Base-by-base conservation (phyloP, 2,888 invertebrate species). In the Ectemnius lituratus region DNA sequence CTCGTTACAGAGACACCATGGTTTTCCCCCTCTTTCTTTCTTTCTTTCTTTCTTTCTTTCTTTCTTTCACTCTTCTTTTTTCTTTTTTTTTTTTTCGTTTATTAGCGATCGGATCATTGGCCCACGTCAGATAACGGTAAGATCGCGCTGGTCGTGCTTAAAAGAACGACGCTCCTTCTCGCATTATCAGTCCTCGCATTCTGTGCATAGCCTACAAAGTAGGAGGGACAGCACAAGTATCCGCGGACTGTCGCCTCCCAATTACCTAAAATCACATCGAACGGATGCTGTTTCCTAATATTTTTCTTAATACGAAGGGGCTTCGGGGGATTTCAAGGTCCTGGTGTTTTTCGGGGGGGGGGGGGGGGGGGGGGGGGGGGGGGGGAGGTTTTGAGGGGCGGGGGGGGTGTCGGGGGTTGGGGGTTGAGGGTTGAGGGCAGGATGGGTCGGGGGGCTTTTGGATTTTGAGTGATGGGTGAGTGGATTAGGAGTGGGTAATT, bases 231-330 rank as follows among this genome's bases (percentile, higher is more conserved):
- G 78, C 82, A 80, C 81, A 79, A 67, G 68, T 73, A 82, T 79
- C 69, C 80, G 82, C 81, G 70, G 78, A 68, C 83, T 83, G 81
- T 82, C 85, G 71, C 76, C 84, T 82, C 87, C 84, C 84, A 88
- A 78, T 83, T 87, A 88, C 80, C 89, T 89, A 88, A 87, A 88
- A 84, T 89, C 87, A 89, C 89, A 90, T 89, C 87, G 84, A 90
- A 89, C 86, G 85, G 87, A 89, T 88, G 88, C 75, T 66, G 79
- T 85, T 89, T 83, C 81, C 78, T 81, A 82, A 78, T 73, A 81
- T 71, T 72, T 72, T 71, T 28, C 74, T 61, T 46, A 63, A 69
- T 76, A 70, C 49, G 70, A 70, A 71, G 37, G 37, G 37, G 11
- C 5, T 4, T 11, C 1, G 37, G 37, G 37, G 70, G 70, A 71